Percentiles rank a stretch among this genome's conserved stretches.
Evolutionary conservation across 1,140 invertebrate species (phyloP).

Genomic region (Venustaconcha ellipsiformis): DNA sequence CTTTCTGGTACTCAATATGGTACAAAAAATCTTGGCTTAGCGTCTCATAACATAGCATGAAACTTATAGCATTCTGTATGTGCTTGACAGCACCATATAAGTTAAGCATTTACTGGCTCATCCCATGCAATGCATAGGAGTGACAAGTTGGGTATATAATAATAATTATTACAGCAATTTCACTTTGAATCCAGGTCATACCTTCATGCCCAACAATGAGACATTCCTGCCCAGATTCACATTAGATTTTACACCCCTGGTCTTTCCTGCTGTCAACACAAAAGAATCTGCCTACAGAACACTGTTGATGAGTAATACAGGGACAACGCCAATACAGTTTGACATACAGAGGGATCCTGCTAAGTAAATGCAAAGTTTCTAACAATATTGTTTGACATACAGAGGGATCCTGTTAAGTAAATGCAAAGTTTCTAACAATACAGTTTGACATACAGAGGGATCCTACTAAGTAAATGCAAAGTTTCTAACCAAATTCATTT

Average conservation of each 20-base stretch:
- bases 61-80: no score
- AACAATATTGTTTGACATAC: conserved; percentile 53
- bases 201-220: conserved; percentile 65
- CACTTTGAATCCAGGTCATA: conserved; percentile 56
- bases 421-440: conserved; percentile 51
- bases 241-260: conserved; percentile 48
- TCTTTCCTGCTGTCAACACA: conserved; percentile 64
- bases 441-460: conserved; percentile 61
- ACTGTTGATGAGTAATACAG: conserved; percentile 58
- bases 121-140: no score
- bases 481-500: neutral
- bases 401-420: conserved; percentile 55
- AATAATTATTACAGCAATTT: neutral
- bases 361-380: conserved; percentile 38
- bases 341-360: conserved; percentile 55
- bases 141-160: neutral
- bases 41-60: no score
- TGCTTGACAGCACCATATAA: no score
- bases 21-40: no score
- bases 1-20: no score
- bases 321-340: conserved; percentile 63
- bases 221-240: conserved; percentile 61
- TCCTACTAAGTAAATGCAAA: conserved; percentile 39
- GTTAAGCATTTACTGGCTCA: no score
- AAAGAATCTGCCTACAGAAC: conserved; percentile 64